phyloP scores from a whole-genome alignment of 2,888 invertebrate genomes.

The Apamea monoglypha region DNA sequence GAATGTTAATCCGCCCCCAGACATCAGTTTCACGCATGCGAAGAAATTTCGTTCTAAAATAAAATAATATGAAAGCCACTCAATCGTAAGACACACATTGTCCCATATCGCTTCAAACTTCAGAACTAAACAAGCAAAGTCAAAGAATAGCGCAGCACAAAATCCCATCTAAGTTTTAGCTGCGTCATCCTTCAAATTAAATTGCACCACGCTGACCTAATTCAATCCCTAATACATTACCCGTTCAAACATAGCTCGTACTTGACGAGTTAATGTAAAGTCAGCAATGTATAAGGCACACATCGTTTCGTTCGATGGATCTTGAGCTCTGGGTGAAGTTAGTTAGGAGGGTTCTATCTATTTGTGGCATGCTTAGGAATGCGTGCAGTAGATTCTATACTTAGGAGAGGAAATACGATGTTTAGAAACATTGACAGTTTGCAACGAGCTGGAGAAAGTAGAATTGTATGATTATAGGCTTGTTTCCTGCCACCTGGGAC shows the following conservation, averaged over 20 bases:
- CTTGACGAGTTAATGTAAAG: conserved; percentile 36
- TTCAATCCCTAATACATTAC: conserved; percentile 53
- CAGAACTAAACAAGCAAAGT: conserved; percentile 11
- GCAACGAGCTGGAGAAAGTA: conserved; percentile 46
- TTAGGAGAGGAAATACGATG: conserved; percentile 57
- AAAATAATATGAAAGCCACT: background rate
- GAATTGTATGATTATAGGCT: conserved; percentile 44
- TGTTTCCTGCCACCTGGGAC: conserved; percentile 56
- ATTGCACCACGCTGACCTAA: conserved; percentile 16
- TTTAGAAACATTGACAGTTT: conserved; percentile 62
- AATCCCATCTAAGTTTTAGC: conserved; percentile 49
- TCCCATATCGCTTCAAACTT: conserved; percentile 6
- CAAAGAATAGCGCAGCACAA: conserved; percentile 32
- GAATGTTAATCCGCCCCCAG: background rate
- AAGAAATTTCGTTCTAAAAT: background rate
- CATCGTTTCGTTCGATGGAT: conserved; percentile 13
- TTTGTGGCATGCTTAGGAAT: conserved; percentile 60
- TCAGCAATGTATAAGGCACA: conserved; percentile 46
- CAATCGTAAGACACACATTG: background rate
- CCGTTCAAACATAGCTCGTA: conserved; percentile 36
- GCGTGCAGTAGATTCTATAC: conserved; percentile 54
- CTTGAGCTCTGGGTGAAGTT: background rate
- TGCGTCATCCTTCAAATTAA: conserved; percentile 42
- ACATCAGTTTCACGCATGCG: background rate
- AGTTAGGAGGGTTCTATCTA: conserved; percentile 43